Percentiles rank a stretch among this genome's conserved stretches.
phyloP scores from a whole-genome alignment of 2,888 invertebrate genomes.

The Ophion ventricosus region DNA sequence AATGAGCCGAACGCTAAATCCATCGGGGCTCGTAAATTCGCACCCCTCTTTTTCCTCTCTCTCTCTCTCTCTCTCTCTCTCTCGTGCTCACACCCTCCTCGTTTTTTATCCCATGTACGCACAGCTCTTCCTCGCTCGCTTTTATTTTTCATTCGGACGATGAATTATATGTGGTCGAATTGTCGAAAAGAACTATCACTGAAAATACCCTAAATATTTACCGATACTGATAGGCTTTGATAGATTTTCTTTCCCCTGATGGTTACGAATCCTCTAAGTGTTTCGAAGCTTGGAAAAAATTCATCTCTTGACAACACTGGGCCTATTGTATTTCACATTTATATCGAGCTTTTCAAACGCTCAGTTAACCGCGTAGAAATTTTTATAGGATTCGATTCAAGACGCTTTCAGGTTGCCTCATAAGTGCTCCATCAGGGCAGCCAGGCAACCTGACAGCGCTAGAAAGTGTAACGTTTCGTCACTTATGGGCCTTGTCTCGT shows the following conservation, averaged over 20 bases:
- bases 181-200: not conserved
- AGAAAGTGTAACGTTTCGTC: no score
- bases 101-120: constrained; percentile 4
- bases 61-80: constrained; percentile 15
- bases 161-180: not conserved
- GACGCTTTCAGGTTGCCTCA: no score
- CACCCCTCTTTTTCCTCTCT: constrained; percentile 31
- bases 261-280: no score
- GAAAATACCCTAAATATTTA: constrained; percentile 13
- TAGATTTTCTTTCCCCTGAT: not conserved
- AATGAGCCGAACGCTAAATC: constrained; percentile 54
- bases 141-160: not conserved
- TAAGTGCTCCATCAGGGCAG: no score
- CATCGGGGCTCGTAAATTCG: constrained; percentile 62
- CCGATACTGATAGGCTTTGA: constrained; percentile 15
- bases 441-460: no score
- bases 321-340: no score
- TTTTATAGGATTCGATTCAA: no score
- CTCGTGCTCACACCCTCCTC: constrained; percentile 29
- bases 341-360: no score
- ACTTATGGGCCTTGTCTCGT: no score
- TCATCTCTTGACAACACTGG: no score
- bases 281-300: not conserved
- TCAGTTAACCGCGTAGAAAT: no score
- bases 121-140: not conserved